These are phyloP conservation scores for Pseudococcus longispinus DNA, from an alignment of 2,888 invertebrate genomes.

Conservation along the genomic window DNA sequence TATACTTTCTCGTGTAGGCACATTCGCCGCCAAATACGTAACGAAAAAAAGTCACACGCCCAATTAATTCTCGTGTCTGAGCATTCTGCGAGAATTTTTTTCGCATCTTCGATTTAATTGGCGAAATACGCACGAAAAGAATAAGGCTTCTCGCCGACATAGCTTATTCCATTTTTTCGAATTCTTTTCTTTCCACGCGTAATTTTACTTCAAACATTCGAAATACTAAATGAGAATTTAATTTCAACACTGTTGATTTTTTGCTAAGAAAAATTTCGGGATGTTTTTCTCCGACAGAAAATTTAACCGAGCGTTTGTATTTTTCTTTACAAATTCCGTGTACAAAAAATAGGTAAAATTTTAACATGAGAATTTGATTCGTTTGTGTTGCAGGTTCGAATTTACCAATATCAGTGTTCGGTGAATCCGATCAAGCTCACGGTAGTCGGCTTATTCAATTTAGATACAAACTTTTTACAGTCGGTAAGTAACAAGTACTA, in stretches of 20 bases:
- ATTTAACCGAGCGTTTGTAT: background rate
- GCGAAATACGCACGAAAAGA: background rate
- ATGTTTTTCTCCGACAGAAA: background rate
- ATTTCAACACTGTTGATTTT: background rate
- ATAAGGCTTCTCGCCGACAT: background rate
- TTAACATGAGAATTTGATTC: background rate
- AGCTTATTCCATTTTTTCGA: background rate
- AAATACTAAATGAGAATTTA: background rate
- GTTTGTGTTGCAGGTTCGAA: background rate
- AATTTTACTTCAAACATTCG: background rate
- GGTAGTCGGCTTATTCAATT: constrained; percentile 30
- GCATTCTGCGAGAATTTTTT: background rate
- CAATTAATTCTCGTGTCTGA: background rate
- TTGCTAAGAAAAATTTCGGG: background rate
- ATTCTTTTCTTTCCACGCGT: background rate
- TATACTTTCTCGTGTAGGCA: background rate
- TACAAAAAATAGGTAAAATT: background rate
- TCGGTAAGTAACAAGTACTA: background rate
- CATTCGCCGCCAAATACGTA: background rate
- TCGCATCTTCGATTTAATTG: background rate
- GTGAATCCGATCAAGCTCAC: constrained; percentile 1
- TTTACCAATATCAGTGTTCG: constrained; percentile 14
- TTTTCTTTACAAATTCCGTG: background rate
- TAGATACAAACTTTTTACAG: constrained; percentile 38
- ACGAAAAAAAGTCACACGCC: background rate